Percentiles rank a stretch among this genome's conserved stretches.
phyloP scores from a whole-genome alignment of 2,113 vertebrate genomes.

The Kryptolebias marmoratus region DNA sequence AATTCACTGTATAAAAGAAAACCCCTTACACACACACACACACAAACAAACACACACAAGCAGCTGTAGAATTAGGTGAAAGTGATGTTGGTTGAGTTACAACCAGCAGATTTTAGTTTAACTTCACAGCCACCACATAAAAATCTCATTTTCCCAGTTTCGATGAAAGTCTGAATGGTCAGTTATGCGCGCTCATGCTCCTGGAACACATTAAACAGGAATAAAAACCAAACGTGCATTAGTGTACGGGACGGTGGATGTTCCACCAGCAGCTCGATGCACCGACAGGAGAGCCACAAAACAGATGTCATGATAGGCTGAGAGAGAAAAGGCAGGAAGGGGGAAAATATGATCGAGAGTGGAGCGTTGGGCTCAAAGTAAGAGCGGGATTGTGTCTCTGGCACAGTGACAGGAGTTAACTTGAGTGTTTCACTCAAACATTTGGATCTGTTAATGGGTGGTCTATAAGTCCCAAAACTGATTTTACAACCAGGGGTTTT shows the following conservation, averaged over 20 bases:
- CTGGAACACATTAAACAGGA: conserved; percentile 53
- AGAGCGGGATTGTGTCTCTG: conserved; percentile 61
- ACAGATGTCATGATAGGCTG: conserved; percentile 64
- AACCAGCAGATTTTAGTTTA: conserved; percentile 43
- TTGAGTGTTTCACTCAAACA: conserved; percentile 69
- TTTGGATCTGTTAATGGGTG: conserved; percentile 71
- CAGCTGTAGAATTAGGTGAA: conserved; percentile 31
- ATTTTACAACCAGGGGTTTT: conserved; percentile 48
- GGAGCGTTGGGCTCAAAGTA: conserved; percentile 24
- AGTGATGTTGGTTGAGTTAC: conserved; percentile 40
- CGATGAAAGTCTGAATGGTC: conserved; percentile 49
- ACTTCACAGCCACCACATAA: conserved; percentile 52
- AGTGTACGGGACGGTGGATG: conserved; percentile 10
- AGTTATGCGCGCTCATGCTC: conserved; percentile 52
- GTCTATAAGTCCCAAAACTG: conserved; percentile 64
- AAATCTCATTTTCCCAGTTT: conserved; percentile 52
- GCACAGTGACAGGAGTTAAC: conserved; percentile 65
- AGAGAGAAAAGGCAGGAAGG: conserved; percentile 58
- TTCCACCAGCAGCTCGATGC: conserved; percentile 24
- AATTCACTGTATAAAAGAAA: background rate
- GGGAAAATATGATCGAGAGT: conserved; percentile 61
- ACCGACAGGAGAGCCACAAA: conserved; percentile 50
- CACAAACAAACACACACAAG: conserved; percentile 20
- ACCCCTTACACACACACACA: conserved; percentile 13
- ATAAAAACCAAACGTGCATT: conserved; percentile 48